Percentiles rank a stretch among this genome's conserved stretches.
Conservation (phyloP, 30 jellyfish, hydroid and myxozoan species). For the Nemopilema nomurai region DNA sequence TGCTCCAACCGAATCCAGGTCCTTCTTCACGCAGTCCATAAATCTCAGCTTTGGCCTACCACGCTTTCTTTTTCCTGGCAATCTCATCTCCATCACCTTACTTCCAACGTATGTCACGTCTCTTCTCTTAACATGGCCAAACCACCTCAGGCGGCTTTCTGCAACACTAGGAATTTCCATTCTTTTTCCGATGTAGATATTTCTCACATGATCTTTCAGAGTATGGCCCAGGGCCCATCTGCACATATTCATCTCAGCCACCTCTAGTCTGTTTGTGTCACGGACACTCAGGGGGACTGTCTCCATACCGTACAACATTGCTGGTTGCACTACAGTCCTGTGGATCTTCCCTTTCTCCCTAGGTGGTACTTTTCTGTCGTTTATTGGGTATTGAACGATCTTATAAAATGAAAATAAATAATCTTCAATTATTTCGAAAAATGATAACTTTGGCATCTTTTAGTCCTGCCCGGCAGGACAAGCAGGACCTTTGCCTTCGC, state of each 20-base stretch:
- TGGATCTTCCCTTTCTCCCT: slow-evolving; percentile 1
- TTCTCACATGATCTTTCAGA: slow-evolving; percentile 4
- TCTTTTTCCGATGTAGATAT: neutral
- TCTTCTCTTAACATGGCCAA: slow-evolving; percentile 21
- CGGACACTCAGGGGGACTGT: slow-evolving; percentile 18
- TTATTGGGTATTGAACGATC: no score
- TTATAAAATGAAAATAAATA: no score
- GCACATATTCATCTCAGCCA: slow-evolving; percentile 15
- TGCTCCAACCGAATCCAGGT: no score
- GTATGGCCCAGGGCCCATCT: slow-evolving; percentile 27
- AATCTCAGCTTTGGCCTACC: no score
- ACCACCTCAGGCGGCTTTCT: slow-evolving; percentile 3
- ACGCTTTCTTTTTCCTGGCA: no score
- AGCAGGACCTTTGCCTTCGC: no score
- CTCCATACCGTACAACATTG: slow-evolving; percentile 38
- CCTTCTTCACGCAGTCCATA: no score
- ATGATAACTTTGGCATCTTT: no score
- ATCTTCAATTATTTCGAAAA: no score
- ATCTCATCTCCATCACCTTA: slow-evolving; percentile 1
- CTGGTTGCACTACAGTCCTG: slow-evolving; percentile 16
- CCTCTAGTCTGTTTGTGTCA: slow-evolving; percentile 1
- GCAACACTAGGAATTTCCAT: neutral
- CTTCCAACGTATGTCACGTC: slow-evolving; percentile 8
- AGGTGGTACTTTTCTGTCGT: slow-evolving; percentile 10
- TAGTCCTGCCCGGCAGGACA: no score